Base-by-base conservation (phyloP, 1,140 invertebrate genomes). In the Drosophila kepulauana region DNA sequence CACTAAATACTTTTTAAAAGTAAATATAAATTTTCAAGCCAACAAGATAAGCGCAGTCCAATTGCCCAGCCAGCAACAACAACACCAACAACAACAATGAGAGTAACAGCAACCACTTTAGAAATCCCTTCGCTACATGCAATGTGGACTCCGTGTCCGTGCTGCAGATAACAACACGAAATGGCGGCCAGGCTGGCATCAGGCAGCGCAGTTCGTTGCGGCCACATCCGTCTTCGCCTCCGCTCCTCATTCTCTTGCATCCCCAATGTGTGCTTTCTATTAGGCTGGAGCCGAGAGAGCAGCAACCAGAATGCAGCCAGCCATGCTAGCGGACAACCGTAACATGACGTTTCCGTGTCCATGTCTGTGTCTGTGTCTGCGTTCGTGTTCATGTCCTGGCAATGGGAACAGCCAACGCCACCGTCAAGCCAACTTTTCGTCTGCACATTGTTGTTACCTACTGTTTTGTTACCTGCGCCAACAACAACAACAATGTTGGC, bases 321-420 rank as follows among this genome's bases (percentile, higher is more conserved):
- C 76, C 84, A 63, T 84, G 78, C 84, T 77, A 58, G 65, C 62
- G 84, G 84, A 87, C 85, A 88, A 84, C 80, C 84, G 85, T 89
- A 89, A 88, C 84, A 88, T 79, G 84, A 84, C 85, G 78, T 75
- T 84, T 88, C 85, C 85, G 81, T 84, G 80, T 79, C 66, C 69
- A n/a, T 70, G 58, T 74, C 57, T 45, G 81, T 84, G 80, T 79
- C 66, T 65, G n/a, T 70, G 58, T 74, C 57, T 45, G 73, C 80
- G 79, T 82, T 43, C 48, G 25, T 46, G 16, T 41, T 33, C 45
- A 10, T 38, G 68, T 63, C 49, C 54, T 58, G 65, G 71, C 48
- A 35, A 30, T 20, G 56, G 56, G 35, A 8, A 38, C 7, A 38
- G 35, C 7, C 35, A 58, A 35, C 38, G 51, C 28, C 49, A 52